These are phyloP conservation scores for Tadarida brasiliensis DNA, from an alignment of 2,797 vertebrate species.

Conservation along the genomic window DNA sequence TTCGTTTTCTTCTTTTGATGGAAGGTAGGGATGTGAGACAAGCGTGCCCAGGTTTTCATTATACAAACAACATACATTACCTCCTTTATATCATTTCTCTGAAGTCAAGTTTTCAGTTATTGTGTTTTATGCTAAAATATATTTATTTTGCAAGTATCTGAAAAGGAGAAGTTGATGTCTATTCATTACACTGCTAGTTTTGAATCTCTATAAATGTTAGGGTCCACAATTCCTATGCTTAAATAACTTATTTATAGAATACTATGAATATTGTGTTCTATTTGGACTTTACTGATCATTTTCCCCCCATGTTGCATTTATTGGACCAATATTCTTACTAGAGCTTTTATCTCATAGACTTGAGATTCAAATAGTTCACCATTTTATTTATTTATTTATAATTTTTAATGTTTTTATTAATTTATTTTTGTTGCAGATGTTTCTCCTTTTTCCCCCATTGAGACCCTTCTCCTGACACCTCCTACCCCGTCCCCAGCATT, in stretches of 20 bases:
- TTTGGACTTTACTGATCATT: constrained; percentile 5
- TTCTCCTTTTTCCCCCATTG: too few species aligned
- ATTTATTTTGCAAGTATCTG: constrained; percentile 59
- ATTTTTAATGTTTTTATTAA: too few species aligned
- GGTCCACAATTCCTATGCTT: background rate
- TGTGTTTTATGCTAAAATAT: background rate
- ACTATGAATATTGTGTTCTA: background rate
- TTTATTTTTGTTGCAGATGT: too few species aligned
- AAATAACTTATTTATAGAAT: constrained; percentile 63
- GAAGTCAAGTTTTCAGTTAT: constrained; percentile 19
- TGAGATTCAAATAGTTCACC: constrained; percentile 52
- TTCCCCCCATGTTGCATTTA: constrained; percentile 59
- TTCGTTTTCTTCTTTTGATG: background rate
- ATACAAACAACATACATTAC: background rate
- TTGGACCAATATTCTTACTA: constrained; percentile 47
- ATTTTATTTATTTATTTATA: constrained; percentile 47
- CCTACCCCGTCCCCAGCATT: too few species aligned
- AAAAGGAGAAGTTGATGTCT: background rate
- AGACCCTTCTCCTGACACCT: too few species aligned
- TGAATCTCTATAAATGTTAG: background rate
- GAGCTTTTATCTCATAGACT: constrained; percentile 68
- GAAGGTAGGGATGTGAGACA: background rate
- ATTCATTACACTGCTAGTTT: rapidly evolving
- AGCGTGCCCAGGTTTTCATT: constrained; percentile 28
- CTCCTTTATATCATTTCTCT: background rate